phyloP scores from a whole-genome alignment of 2,113 vertebrate genomes.

The Anarhynchus alexandrinus region DNA sequence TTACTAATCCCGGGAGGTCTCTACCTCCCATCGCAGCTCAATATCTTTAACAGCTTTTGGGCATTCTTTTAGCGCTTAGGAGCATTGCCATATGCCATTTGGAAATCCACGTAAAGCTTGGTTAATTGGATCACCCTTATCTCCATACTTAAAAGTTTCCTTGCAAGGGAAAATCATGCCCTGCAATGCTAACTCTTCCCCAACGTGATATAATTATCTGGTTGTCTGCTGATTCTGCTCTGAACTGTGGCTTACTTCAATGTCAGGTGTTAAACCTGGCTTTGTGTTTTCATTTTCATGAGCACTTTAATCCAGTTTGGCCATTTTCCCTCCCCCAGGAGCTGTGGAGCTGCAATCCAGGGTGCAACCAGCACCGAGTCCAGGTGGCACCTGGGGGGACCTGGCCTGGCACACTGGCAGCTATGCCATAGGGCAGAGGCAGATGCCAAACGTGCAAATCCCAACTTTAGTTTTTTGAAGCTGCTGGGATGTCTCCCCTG shows the following conservation, averaged over 20 bases:
- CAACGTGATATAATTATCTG: neutral
- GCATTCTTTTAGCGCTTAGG: constrained; percentile 36
- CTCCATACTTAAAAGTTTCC: neutral
- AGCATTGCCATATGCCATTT: constrained; percentile 14
- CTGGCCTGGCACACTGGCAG: neutral
- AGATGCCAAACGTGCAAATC: neutral
- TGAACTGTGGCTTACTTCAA: neutral
- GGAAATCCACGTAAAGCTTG: neutral
- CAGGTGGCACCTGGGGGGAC: neutral
- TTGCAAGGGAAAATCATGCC: neutral
- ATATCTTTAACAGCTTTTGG: constrained; percentile 31
- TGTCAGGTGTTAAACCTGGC: neutral
- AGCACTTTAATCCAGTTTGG: neutral
- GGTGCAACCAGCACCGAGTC: neutral
- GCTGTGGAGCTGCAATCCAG: neutral
- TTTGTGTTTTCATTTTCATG: neutral
- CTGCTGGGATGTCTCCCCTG: neutral
- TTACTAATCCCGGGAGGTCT: neutral
- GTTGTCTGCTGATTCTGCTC: neutral
- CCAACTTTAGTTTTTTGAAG: neutral
- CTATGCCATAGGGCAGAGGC: neutral
- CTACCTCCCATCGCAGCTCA: neutral
- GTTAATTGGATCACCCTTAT: constrained; percentile 43
- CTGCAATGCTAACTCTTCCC: neutral
- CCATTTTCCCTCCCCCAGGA: neutral